Evolutionary conservation across 2,797 vertebrate genomes (phyloP), one percentile per base, ranked within the genome.

Genomic region (Selene dorsalis): DNA sequence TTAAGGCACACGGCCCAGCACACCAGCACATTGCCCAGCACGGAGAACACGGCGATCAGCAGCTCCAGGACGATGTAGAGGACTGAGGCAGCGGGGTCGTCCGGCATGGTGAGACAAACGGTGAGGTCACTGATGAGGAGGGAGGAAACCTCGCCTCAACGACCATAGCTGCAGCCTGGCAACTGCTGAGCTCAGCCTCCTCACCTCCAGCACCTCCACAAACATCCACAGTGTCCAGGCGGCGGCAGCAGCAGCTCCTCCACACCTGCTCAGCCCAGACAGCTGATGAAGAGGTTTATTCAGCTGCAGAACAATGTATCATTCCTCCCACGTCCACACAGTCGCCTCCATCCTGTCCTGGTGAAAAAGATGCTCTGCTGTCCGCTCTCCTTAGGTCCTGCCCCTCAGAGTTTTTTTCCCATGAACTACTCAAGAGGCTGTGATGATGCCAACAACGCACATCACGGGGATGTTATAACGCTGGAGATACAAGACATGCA

Each of bases 1-100:
- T 99, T 99, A 80, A 98, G 87, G 78, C 93, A 95, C 76, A 99
- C 98, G 0, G 98, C 98, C 98, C 98, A 99, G 94, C 97, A 98
- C 82, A 99, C 98, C 80, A 99, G 92, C 84, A 98, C 94, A 39
- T 99, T 99, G 32, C 97, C 98, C 94, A 98, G 85, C 83, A 99
- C 92, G 4, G 98, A 96, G 93, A 99, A 91, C 66, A 95, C 86
- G 0, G 97, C 97, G 0, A 99, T 98, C 92, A 96, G 92, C 90
- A 99, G 93, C 87, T 99, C 98, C 94, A 99, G 93, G 48, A 92
- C 60, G 65, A 99, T 96, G 92, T 99, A 99, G 84, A 92, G 48
- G 84, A 92, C 18, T 4, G 92, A 82, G 28, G 69, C 69, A 8
- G n/a, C 2, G 60, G 68, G 82, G 83, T 83, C 38, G 20, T 91